A percentile compares a stretch with the other conserved stretches of the same genome.
These are phyloP conservation scores for Seladonia tumulorum DNA, from an alignment of 2,888 invertebrate genomes.

Conservation along the genomic window DNA sequence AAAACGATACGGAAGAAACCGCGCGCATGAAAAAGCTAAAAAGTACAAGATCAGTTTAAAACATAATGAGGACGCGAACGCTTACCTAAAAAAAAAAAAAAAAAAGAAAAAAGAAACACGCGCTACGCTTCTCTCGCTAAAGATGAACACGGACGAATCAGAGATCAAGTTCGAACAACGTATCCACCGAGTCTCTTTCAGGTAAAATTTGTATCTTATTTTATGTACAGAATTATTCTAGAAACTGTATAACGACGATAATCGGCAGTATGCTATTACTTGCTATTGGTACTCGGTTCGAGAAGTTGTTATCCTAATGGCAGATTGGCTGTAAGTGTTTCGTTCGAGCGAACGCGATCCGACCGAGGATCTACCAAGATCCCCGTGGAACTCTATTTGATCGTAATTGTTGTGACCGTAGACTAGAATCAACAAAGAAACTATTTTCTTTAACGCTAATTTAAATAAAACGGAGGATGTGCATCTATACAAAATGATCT, in stretches of 20 bases:
- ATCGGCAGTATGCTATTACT: conserved; percentile 56
- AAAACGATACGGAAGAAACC: neutral
- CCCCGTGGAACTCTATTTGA: neutral
- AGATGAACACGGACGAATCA: conserved; percentile 61
- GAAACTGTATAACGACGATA: conserved; percentile 47
- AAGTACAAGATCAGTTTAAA: neutral
- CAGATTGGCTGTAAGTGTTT: conserved; percentile 48
- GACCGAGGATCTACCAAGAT: neutral
- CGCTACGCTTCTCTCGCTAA: conserved; percentile 31
- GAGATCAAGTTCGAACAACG: conserved; percentile 61
- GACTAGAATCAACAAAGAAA: conserved; percentile 79
- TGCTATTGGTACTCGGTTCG: conserved; percentile 49
- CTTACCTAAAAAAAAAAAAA: conserved; percentile 23
- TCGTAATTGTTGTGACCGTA: conserved; percentile 68
- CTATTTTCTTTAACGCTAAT: conserved; percentile 70
- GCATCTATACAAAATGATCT: conserved; percentile 27
- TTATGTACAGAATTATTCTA: conserved; percentile 66
- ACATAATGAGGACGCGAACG: neutral
- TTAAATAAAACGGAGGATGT: conserved; percentile 64
- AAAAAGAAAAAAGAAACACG: conserved; percentile 7
- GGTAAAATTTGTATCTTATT: conserved; percentile 55
- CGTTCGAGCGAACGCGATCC: conserved; percentile 17
- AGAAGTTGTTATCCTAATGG: conserved; percentile 53
- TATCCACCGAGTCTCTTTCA: conserved; percentile 56
- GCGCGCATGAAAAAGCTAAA: conserved; percentile 31